These are phyloP conservation scores for Galaxea fascicularis DNA, from an alignment of 92 coral and sea anemone genomes.

Conservation along the genomic window DNA sequence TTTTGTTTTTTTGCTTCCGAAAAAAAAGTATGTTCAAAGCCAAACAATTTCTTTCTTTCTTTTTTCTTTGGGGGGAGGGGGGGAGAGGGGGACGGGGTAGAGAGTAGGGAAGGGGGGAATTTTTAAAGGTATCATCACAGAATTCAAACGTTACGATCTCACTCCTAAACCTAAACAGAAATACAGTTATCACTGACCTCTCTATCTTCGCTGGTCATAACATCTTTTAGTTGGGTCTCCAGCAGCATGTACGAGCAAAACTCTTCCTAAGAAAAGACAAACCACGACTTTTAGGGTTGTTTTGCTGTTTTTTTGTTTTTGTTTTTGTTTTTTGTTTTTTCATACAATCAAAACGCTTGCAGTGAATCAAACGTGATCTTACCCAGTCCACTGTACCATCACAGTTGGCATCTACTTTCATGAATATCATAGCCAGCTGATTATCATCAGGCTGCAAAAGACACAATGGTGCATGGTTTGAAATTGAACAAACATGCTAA, in stretches of 20 bases:
- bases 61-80: too few relatives aligned
- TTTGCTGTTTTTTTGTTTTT: neutral
- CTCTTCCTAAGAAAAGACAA: conserved; percentile 75
- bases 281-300: neutral
- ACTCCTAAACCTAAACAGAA: too few relatives aligned
- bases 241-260: conserved; percentile 98
- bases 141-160: too few relatives aligned
- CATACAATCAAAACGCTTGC: neutral
- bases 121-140: too few relatives aligned
- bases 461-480: neutral
- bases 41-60: too few relatives aligned
- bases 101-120: too few relatives aligned
- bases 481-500: neutral
- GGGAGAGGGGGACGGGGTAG: too few relatives aligned
- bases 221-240: conserved; percentile 96
- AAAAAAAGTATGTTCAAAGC: too few relatives aligned
- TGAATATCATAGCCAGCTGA: conserved; percentile 90
- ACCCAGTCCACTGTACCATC: conserved; percentile 99
- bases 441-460: conserved; percentile 87
- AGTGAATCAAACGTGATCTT: conserved; percentile 5
- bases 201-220: conserved; percentile 93
- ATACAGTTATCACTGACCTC: conserved; percentile 49
- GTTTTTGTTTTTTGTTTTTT: too few relatives aligned
- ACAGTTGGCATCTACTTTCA: conserved; percentile 99
- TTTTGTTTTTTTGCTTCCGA: too few relatives aligned